Evolutionary conservation across 1,140 invertebrate genomes (phyloP), one percentile per base, ranked within the genome.

Genomic region (Whitmania pigra): DNA sequence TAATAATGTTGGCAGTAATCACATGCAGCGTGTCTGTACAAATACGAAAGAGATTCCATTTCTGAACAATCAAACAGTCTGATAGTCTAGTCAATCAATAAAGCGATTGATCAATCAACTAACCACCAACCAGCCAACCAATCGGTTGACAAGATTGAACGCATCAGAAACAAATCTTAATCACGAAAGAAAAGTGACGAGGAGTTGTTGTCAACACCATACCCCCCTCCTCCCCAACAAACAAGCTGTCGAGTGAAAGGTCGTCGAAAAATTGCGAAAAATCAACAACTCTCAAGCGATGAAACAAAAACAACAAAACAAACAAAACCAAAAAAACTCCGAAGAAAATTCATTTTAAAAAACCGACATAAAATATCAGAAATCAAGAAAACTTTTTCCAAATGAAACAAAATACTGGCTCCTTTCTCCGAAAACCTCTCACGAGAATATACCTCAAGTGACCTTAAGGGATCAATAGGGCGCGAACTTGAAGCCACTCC

Each of bases 401-500:
- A 25, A 11, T 1, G 11, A 11, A 31, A 25, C 57, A 31, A 7
- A 22, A 63, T 25, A 13, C 57, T 63, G 22, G 57, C 29, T 31
- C 11, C 29, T 31, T n/a, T n/a, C 22, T 63, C 57, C 57, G 29
- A 22, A 63, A 25, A 22, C 22, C 57, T 25, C 57, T 18, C 11
- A 63, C 22, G 3, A 5, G 0, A 63, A 63, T n/a, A 11, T 0
- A 15, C 22, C 22, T 31, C 22, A 63, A 31, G 57, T 63, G 57
- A 63, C 6, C 22, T 31, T 63, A 3, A 15, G 29, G 29, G 11
- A 1, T 63, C 29, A 63, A 63, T 63, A 63, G 11, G 57, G 57
- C 29, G 57, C 2, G 29, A 63, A 63, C 57, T 63, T 63, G 57
- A 63, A 63, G 22, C 57, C 57, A 22, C 22, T 63, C 57, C 57